Conservation (phyloP, 2,888 invertebrate species). For the Atrina japonica region DNA sequence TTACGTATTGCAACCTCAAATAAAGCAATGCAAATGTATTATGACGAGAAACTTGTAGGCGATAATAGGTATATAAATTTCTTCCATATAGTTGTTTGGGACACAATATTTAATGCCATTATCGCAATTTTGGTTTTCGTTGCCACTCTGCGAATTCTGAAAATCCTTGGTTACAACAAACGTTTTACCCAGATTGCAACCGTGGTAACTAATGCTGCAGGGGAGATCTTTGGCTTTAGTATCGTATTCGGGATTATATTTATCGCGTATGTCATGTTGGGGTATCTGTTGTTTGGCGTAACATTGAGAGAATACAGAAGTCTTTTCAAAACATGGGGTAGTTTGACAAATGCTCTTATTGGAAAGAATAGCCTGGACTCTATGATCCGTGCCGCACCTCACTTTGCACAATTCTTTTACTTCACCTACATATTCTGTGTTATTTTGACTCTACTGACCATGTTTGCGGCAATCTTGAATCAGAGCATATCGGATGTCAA, state of each 20-base stretch:
- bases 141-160: conserved; percentile 60
- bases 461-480: conserved; percentile 68
- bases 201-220: conserved; percentile 78
- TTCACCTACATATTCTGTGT: conserved; percentile 65
- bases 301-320: conserved; percentile 71
- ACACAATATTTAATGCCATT: conserved; percentile 73
- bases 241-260: conserved; percentile 79
- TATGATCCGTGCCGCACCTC: conserved; percentile 54
- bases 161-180: conserved; percentile 81
- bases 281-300: conserved; percentile 75
- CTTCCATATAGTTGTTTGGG: conserved; percentile 71
- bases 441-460: conserved; percentile 63
- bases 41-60: conserved; percentile 42
- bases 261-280: conserved; percentile 73
- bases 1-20: conserved; percentile 42
- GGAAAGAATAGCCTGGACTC: conserved; percentile 63
- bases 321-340: conserved; percentile 77
- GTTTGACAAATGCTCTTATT: conserved; percentile 76
- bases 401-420: conserved; percentile 64
- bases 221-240: conserved; percentile 79
- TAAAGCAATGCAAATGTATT: conserved; percentile 46
- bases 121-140: conserved; percentile 61
- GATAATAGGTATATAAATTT: conserved; percentile 53
- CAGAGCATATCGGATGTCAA: conserved; percentile 61
- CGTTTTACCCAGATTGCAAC: conserved; percentile 81